A percentile compares a stretch with the other conserved stretches of the same genome.
These are phyloP conservation scores for Dichetophora obliterata DNA, from an alignment of 2,888 invertebrate species.

Conservation along the genomic window DNA sequence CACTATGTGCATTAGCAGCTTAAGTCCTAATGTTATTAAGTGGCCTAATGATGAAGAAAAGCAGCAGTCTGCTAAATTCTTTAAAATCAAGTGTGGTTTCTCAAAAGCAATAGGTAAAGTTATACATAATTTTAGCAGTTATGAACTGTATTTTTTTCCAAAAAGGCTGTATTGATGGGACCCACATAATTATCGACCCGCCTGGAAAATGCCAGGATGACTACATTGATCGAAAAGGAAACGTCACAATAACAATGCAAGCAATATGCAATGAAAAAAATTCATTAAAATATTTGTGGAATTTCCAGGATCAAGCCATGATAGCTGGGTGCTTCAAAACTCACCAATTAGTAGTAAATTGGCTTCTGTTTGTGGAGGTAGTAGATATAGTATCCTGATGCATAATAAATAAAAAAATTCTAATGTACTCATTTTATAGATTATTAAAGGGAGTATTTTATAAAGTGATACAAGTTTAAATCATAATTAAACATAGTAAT, in stretches of 20 bases:
- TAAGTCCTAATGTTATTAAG: not conserved
- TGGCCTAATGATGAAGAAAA: too few relatives aligned
- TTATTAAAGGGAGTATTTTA: too few relatives aligned
- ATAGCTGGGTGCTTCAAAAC: constrained; percentile 30
- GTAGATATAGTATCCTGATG: not conserved
- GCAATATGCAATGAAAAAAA: too few relatives aligned
- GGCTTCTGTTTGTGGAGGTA: not conserved
- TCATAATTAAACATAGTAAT: too few relatives aligned
- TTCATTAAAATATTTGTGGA: constrained; percentile 38
- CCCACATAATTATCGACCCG: not conserved
- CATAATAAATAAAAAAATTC: not conserved
- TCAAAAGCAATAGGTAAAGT: constrained; percentile 2
- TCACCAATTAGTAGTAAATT: not conserved
- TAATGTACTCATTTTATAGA: constrained; percentile 17
- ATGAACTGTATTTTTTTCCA: not conserved
- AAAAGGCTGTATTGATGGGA: too few relatives aligned
- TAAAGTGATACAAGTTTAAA: too few relatives aligned
- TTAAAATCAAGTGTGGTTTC: not conserved
- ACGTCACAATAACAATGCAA: too few relatives aligned
- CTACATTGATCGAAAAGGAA: constrained; percentile 19
- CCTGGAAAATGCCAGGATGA: constrained; percentile 18
- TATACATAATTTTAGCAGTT: not conserved
- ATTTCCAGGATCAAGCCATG: constrained; percentile 33
- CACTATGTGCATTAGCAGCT: not conserved
- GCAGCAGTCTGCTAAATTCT: not conserved